These are phyloP conservation scores for Petrocephalus zakoni DNA, from an alignment of 2,113 vertebrate species.

Conservation along the genomic window DNA sequence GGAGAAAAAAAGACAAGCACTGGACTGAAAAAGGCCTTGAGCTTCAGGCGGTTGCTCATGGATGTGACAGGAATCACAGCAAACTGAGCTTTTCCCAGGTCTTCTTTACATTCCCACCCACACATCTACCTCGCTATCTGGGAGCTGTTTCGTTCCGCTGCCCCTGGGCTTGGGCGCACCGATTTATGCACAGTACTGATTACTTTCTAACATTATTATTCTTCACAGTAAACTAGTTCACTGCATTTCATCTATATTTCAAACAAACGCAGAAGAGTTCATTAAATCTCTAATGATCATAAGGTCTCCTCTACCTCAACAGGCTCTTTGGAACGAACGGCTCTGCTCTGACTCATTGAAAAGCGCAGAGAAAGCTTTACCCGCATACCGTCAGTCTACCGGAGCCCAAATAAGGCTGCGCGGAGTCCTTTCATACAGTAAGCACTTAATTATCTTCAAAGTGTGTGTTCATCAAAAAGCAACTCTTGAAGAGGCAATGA, in stretches of 20 bases:
- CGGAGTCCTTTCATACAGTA: not conserved
- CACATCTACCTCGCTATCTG: not conserved
- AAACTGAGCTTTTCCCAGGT: not conserved
- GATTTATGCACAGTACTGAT: not conserved
- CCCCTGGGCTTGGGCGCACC: not conserved
- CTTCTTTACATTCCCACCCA: not conserved
- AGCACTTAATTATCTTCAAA: slow-evolving; percentile 6
- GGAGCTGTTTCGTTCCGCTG: not conserved
- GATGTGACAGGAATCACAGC: not conserved
- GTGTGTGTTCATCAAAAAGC: slow-evolving; percentile 16
- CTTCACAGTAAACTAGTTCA: not conserved
- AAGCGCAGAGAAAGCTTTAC: not conserved
- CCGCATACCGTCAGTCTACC: not conserved
- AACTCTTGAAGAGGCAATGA: slow-evolving; percentile 20
- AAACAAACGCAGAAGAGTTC: not conserved
- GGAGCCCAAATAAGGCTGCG: not conserved
- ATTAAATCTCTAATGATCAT: not conserved
- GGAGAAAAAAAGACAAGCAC: not conserved
- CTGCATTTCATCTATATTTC: slow-evolving; percentile 1
- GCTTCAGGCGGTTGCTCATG: not conserved
- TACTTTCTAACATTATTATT: not conserved
- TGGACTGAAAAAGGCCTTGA: not conserved
- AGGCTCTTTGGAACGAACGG: not conserved
- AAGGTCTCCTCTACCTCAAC: not conserved
- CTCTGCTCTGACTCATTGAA: not conserved